Conservation (phyloP, 1,140 invertebrate genomes). For the Cyphomyrmex costatus region DNA sequence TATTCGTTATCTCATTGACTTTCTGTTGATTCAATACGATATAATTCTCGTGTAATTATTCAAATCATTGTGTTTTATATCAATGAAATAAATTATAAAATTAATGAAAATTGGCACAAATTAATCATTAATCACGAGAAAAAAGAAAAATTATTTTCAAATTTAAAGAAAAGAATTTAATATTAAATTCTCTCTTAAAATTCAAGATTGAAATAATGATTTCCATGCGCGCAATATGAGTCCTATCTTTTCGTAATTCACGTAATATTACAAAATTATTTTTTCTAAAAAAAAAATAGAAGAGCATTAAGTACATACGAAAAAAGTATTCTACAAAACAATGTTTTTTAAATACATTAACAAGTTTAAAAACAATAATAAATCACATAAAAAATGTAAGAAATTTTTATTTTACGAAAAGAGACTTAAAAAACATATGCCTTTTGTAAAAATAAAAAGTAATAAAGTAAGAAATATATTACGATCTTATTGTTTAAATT, state of each 20-base stretch:
- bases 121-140: background rate
- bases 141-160: background rate
- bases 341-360: background rate
- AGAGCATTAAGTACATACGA: background rate
- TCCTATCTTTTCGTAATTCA: no score
- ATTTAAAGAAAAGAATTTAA: background rate
- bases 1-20: background rate
- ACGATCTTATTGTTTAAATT: background rate
- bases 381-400: background rate
- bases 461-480: background rate
- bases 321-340: background rate
- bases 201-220: background rate
- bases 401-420: background rate
- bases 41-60: background rate
- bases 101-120: background rate
- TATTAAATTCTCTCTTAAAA: background rate
- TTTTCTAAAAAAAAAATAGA: no score
- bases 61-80: background rate
- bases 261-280: no score
- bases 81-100: background rate
- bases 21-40: background rate
- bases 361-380: background rate
- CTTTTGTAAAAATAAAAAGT: background rate
- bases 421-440: background rate
- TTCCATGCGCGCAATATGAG: background rate